A percentile compares a stretch with the other conserved stretches of the same genome.
These are phyloP conservation scores for Pandemis corylana DNA, from an alignment of 2,888 invertebrate genomes.

Conservation along the genomic window DNA sequence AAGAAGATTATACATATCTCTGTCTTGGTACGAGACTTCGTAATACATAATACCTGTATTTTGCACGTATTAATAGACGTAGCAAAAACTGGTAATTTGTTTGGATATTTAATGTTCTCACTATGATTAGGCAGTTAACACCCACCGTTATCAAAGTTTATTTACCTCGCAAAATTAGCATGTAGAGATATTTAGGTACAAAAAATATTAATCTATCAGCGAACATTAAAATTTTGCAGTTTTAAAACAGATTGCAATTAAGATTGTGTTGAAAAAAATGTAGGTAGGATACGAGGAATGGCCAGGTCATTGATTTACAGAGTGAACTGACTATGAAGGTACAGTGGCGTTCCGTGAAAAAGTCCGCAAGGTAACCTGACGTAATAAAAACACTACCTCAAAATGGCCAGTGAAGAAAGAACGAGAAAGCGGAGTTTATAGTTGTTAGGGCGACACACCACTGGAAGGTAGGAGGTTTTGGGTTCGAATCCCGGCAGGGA, in stretches of 20 bases:
- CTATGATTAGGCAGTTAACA: constrained; percentile 11
- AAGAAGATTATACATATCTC: not conserved
- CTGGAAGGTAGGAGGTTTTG: too few species aligned
- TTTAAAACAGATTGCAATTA: not conserved
- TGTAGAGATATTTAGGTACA: not conserved
- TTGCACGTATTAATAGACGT: not conserved
- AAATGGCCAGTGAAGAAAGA: too few species aligned
- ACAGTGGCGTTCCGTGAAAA: too few species aligned
- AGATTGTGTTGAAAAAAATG: not conserved
- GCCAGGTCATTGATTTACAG: too few species aligned
- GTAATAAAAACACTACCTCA: too few species aligned
- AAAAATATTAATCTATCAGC: not conserved
- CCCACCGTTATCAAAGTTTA: not conserved
- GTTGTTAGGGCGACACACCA: too few species aligned
- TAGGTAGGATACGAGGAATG: not conserved
- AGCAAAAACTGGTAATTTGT: not conserved
- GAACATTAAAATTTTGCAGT: not conserved
- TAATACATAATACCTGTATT: not conserved
- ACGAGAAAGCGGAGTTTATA: too few species aligned
- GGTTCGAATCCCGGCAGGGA: too few species aligned
- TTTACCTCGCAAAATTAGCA: constrained; percentile 2
- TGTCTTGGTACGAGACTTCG: not conserved
- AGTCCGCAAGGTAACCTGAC: too few species aligned
- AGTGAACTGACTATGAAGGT: not conserved
- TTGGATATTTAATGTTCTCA: constrained; percentile 15